A percentile compares a stretch with the other conserved stretches of the same genome.
Conservation (phyloP, 2,888 invertebrate species). For the Drosophila cyrtoloma region DNA sequence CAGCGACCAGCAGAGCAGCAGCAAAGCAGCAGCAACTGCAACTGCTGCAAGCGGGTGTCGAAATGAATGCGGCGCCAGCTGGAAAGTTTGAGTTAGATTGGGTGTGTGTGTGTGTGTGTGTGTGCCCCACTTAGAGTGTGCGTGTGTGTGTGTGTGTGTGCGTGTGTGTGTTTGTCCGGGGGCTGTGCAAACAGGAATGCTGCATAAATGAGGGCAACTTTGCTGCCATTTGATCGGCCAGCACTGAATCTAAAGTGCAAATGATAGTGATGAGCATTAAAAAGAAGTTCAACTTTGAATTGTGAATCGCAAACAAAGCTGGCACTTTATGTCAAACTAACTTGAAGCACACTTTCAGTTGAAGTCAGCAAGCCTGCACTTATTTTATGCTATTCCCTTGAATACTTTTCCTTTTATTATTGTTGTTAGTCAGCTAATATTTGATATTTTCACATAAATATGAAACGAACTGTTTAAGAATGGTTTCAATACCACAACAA, state of each 20-base stretch:
- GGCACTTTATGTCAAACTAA: not conserved
- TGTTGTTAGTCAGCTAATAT: not conserved
- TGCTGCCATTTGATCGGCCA: conserved; percentile 45
- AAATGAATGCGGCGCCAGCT: conserved; percentile 47
- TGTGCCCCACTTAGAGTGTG: conserved; percentile 51
- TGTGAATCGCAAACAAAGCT: not conserved
- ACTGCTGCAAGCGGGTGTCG: conserved; percentile 43
- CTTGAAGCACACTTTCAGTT: not conserved
- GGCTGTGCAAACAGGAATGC: conserved; percentile 47
- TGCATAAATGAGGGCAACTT: conserved; percentile 56
- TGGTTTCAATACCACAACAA: not conserved
- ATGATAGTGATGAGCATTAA: conserved; percentile 16
- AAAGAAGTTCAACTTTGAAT: not conserved
- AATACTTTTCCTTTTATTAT: not conserved
- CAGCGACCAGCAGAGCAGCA: not conserved
- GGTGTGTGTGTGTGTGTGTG: conserved; percentile 27
- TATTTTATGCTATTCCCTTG: no score
- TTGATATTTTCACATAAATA: not conserved
- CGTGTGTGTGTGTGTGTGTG: conserved; percentile 25
- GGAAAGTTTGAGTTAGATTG: conserved; percentile 48
- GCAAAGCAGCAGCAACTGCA: not conserved
- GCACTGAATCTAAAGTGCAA: conserved; percentile 29
- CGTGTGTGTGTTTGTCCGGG: conserved; percentile 30
- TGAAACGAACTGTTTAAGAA: not conserved
- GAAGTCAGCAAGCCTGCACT: not conserved